Conservation (phyloP, 2,888 invertebrate species). For the Buathra laborator region DNA sequence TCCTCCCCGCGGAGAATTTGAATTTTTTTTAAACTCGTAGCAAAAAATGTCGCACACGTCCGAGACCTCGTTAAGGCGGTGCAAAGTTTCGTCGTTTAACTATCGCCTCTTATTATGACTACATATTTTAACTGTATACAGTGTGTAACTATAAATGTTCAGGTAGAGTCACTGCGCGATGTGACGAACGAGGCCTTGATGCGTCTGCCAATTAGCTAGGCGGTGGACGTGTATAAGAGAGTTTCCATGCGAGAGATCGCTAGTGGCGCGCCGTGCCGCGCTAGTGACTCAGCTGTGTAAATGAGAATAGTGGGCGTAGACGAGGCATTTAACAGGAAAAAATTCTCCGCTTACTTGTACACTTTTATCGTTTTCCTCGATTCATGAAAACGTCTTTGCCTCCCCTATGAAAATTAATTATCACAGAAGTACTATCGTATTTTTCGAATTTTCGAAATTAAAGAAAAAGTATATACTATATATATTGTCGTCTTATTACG, state of each 20-base stretch:
- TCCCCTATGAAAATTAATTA: neutral
- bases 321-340: conserved; percentile 62
- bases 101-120: conserved; percentile 39
- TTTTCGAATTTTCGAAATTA: neutral
- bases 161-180: conserved; percentile 29
- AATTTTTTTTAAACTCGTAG: neutral
- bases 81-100: conserved; percentile 23
- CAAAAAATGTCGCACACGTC: neutral
- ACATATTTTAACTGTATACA: conserved; percentile 22
- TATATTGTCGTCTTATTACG: neutral
- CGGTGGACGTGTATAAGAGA: conserved; percentile 16
- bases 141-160: conserved; percentile 28
- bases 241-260: conserved; percentile 28
- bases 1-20: neutral
- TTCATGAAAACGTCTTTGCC: neutral
- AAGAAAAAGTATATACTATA: neutral
- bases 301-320: conserved; percentile 71
- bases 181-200: conserved; percentile 76
- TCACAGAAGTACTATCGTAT: neutral
- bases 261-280: conserved; percentile 26
- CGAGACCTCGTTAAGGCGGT: conserved; percentile 28
- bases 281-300: conserved; percentile 78
- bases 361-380: conserved; percentile 10
- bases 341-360: neutral
- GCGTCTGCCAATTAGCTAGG: conserved; percentile 76